Evolutionary conservation across 2,113 vertebrate species (phyloP).

Genomic region (Grallaria varia): DNA sequence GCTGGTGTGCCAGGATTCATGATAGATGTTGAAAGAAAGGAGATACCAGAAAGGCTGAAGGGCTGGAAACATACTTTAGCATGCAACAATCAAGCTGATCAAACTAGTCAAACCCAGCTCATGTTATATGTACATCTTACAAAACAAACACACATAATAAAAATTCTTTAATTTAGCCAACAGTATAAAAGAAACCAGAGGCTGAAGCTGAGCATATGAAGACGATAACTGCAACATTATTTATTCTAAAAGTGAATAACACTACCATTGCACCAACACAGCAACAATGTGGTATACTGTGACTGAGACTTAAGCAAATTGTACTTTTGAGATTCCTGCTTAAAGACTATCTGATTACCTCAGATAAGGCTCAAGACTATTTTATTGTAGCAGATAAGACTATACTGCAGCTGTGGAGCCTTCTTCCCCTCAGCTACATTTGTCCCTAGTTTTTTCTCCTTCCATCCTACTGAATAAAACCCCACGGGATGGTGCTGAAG

Average conservation of each 20-base stretch:
- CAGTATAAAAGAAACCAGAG: background rate
- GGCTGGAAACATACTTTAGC: background rate
- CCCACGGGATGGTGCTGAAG: background rate
- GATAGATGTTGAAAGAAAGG: background rate
- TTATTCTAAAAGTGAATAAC: background rate
- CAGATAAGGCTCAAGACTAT: background rate
- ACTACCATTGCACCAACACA: background rate
- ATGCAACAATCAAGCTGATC: background rate
- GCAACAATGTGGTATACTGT: background rate
- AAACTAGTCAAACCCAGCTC: background rate
- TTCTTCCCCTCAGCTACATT: background rate
- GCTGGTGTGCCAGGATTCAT: background rate
- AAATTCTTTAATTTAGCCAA: background rate
- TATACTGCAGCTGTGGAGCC: background rate
- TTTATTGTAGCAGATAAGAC: rapidly evolving
- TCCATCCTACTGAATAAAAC: background rate
- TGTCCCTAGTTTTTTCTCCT: background rate
- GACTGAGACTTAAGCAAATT: background rate
- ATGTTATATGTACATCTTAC: background rate
- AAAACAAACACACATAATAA: background rate
- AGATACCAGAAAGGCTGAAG: background rate
- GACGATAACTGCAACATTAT: background rate
- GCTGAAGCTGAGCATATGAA: background rate
- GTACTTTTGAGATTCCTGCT: background rate
- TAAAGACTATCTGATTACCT: background rate